Conservation (phyloP, 2,113 vertebrate genomes). For the Myotis lucifugus region DNA sequence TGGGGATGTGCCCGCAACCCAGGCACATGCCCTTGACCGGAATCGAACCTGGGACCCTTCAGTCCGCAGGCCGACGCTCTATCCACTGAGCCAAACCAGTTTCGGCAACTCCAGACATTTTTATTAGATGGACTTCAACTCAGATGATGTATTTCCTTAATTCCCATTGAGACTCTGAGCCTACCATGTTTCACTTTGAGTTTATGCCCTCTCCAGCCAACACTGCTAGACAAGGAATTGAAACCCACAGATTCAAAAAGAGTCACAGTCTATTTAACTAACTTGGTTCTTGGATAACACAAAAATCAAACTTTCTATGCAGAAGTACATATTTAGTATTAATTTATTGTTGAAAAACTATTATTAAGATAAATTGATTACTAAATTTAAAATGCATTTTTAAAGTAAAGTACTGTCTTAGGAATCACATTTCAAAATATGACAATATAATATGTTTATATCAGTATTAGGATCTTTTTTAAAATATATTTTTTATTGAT, state of each 20-base stretch:
- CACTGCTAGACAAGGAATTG: not conserved
- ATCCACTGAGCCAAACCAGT: too few species aligned
- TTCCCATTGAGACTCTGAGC: not conserved
- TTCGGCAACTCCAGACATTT: not conserved
- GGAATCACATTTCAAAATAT: not conserved
- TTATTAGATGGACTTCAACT: not conserved
- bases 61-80: too few species aligned
- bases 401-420: not conserved
- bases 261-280: not conserved
- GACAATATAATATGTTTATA: not conserved
- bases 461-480: not conserved
- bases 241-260: not conserved
- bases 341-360: slow-evolving; percentile 13
- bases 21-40: too few species aligned
- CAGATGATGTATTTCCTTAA: not conserved
- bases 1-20: too few species aligned
- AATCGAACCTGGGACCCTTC: too few species aligned
- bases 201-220: not conserved
- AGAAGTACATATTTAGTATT: not conserved
- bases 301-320: not conserved
- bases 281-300: not conserved
- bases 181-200: not conserved
- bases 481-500: not conserved
- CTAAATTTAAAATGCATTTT: slow-evolving; percentile 38
- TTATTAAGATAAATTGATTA: not conserved